phyloP scores from a whole-genome alignment of 1,140 invertebrate species.

The Chelonus insularis region DNA sequence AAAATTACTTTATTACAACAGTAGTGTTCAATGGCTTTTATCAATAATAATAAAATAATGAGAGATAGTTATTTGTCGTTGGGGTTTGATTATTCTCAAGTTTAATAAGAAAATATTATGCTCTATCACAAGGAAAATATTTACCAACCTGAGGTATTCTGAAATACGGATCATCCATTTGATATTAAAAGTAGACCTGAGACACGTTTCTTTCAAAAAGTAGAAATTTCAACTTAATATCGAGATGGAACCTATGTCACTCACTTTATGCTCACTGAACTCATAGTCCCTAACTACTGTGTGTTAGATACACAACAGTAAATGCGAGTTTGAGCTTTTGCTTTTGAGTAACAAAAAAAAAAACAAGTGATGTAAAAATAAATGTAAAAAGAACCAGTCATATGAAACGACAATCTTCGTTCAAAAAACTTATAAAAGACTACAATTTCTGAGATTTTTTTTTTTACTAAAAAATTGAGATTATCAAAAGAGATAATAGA shows the following conservation, averaged over 20 bases:
- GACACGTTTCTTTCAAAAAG: not conserved
- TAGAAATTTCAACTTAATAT: conserved; percentile 11
- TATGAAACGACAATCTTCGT: no score
- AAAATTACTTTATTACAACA: no score
- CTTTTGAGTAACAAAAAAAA: not conserved
- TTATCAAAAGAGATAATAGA: no score
- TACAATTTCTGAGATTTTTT: no score
- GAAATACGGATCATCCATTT: conserved; percentile 23
- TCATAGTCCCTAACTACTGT: not conserved
- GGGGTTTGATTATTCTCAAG: no score
- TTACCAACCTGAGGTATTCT: not conserved
- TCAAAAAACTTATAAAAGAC: no score
- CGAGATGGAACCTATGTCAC: conserved; percentile 15
- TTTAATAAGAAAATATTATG: not conserved
- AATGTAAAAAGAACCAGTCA: not conserved
- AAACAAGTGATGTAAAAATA: not conserved
- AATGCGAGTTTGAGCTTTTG: not conserved
- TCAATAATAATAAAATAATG: no score
- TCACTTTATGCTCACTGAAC: conserved; percentile 25
- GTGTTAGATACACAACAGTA: not conserved
- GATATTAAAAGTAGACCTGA: conserved; percentile 14
- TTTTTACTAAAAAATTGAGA: no score
- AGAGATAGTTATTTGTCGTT: no score
- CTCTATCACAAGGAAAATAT: not conserved
- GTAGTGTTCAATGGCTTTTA: no score